Conservation (phyloP, 2,888 invertebrate genomes). For the Trissolcus japonicus region DNA sequence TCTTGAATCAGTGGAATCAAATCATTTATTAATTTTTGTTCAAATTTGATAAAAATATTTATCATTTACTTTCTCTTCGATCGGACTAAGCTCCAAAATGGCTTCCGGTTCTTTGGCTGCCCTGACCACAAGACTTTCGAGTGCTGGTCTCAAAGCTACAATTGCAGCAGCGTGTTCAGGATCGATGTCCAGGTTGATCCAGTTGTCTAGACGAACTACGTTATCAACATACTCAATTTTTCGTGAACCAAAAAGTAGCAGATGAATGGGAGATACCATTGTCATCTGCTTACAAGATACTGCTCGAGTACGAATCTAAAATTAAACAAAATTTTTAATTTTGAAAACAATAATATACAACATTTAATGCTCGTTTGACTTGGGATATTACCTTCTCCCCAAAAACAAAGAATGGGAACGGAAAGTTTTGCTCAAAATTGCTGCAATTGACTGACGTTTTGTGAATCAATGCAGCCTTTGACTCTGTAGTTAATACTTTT, state of each 20-base stretch:
- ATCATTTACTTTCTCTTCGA: conserved; percentile 80
- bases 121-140: conserved; percentile 89
- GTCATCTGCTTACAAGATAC: conserved; percentile 97
- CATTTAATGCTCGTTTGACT: not conserved
- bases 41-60: not conserved
- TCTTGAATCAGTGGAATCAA: not conserved
- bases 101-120: conserved; percentile 89
- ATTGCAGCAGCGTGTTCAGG: conserved; percentile 87
- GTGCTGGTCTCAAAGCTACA: conserved; percentile 90
- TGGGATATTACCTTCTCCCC: conserved; percentile 87
- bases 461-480: conserved; percentile 95
- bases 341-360: not conserved
- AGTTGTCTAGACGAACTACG: conserved; percentile 91
- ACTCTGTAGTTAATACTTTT: conserved; percentile 96
- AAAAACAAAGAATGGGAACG: conserved; percentile 97
- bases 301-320: conserved; percentile 90
- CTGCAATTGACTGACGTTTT: conserved; percentile 97
- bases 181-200: conserved; percentile 94
- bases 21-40: not conserved
- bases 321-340: conserved; percentile 1
- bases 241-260: conserved; percentile 93
- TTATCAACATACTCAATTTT: conserved; percentile 88
- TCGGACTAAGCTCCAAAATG: conserved; percentile 81
- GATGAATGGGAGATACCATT: conserved; percentile 95
- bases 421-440: conserved; percentile 88